Base-by-base conservation (phyloP, 2,797 vertebrate genomes). In the Erpetoichthys calabaricus region DNA sequence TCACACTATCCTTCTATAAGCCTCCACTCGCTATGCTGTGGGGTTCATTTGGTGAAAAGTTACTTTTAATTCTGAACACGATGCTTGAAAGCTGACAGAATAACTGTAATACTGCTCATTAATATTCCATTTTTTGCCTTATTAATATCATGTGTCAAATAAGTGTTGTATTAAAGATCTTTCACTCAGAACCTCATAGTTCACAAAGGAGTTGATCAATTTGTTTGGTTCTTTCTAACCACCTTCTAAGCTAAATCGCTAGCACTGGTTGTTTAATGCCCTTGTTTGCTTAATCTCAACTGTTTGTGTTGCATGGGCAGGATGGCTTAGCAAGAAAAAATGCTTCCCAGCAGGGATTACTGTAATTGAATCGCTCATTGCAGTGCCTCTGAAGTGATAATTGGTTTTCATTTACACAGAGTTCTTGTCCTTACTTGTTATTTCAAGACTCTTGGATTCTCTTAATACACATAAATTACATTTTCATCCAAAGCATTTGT, bases 361-460 rank as follows among this genome's bases (percentile, higher is more conserved):
- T 56, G 51, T 56, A 59, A 60, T 53, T 65, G 56, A 65, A 58
- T 58, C 53, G 10, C 47, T 56, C 53, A 53, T 58, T 56, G 43
- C 7, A 52, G 8, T 45, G 54, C 47, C 45, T 58, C 47, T 52
- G 63, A 62, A 57, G 46, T 57, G 54, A 45, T 57, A 56, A 57
- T 55, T 59, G 51, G 45, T 53, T 53, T 49, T 47, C 45, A 7
- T 58, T 56, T 10, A 44, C 49, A 52, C 7, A 51, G 9, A 54
- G 8, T 45, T 9, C 8, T 42, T 47, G 41, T 44, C 45, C 7
- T 41, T 54, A 42, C 42, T 3, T 42, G 6, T 6, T 8, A 7
- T 45, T 58, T 42, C 42, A n/a, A 41, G 9, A 7, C 47, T n/a
- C 7, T 7, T 49, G 47, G 47, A 49, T 7, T 3, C 47, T 7